phyloP scores from a whole-genome alignment of 1,140 invertebrate genomes.

The Drosophila kikkawai region DNA sequence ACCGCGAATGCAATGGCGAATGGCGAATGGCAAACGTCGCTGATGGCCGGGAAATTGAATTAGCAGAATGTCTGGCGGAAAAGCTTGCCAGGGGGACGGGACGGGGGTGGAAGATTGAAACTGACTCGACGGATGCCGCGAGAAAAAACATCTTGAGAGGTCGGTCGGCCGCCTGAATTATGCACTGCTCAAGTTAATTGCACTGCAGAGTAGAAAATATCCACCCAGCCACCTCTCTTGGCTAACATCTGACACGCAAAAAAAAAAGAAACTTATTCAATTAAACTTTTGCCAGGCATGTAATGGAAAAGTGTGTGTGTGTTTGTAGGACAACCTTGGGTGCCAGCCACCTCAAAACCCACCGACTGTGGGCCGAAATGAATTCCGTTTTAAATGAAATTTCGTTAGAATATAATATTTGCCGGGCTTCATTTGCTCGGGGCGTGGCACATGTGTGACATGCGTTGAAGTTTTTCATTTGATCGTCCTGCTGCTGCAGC shows the following conservation, averaged over 20 bases:
- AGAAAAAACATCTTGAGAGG: constrained; percentile 43
- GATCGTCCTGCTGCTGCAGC: constrained; percentile 25
- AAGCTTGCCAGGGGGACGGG: neutral
- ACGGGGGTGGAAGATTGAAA: neutral
- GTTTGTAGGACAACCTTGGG: constrained; percentile 46
- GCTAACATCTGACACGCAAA: constrained; percentile 23
- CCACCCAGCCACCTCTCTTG: neutral
- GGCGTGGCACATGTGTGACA: constrained; percentile 69
- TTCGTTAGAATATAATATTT: constrained; percentile 80
- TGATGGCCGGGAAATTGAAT: constrained; percentile 77
- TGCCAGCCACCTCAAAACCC: constrained; percentile 8
- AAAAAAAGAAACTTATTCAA: constrained; percentile 73
- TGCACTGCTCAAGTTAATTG: constrained; percentile 74
- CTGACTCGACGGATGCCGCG: constrained; percentile 19
- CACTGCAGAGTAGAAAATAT: constrained; percentile 37
- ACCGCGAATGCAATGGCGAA: constrained; percentile 26
- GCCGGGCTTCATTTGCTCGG: constrained; percentile 66
- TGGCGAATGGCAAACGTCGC: constrained; percentile 43
- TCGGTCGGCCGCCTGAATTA: constrained; percentile 48
- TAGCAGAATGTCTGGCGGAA: constrained; percentile 68
- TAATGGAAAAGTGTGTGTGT: constrained; percentile 53
- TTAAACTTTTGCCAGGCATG: constrained; percentile 69
- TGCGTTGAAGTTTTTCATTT: constrained; percentile 63
- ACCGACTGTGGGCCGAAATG: constrained; percentile 52
- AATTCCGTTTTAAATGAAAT: constrained; percentile 75